A percentile compares a stretch with the other conserved stretches of the same genome.
These are phyloP conservation scores for Scarus forsteni DNA, from an alignment of 2,797 vertebrate genomes.

Conservation along the genomic window DNA sequence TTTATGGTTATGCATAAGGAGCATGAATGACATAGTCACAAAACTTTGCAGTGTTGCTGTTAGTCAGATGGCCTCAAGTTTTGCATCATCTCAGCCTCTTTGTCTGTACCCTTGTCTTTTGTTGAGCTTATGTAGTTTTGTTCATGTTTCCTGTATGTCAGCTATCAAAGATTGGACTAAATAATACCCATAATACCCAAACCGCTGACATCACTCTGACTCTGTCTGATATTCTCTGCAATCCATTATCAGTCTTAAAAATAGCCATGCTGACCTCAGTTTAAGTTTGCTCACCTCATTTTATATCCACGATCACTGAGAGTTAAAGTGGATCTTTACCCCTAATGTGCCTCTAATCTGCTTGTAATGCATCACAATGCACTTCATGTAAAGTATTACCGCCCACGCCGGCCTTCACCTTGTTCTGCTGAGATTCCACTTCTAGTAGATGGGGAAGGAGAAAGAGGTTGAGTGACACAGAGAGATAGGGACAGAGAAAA, in stretches of 20 bases:
- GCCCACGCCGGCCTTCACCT: constrained; percentile 47
- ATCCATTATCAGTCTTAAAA: background rate
- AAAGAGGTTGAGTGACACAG: constrained; percentile 24
- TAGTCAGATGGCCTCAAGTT: too few species aligned
- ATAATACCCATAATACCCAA: too few species aligned
- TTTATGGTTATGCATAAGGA: too few species aligned
- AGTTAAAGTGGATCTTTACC: constrained; percentile 33
- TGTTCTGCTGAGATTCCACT: constrained; percentile 46
- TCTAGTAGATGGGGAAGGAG: constrained; percentile 25
- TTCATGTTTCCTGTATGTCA: too few species aligned
- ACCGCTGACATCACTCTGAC: too few species aligned
- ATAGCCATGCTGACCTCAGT: background rate
- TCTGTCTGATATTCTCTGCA: too few species aligned
- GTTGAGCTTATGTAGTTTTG: too few species aligned
- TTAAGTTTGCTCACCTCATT: constrained; percentile 5
- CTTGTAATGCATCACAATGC: constrained; percentile 45
- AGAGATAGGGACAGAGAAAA: constrained; percentile 19
- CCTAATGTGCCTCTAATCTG: constrained; percentile 44
- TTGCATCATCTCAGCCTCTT: too few species aligned
- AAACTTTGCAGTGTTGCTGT: too few species aligned
- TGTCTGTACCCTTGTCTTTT: too few species aligned
- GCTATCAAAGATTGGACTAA: too few species aligned
- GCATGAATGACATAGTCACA: too few species aligned
- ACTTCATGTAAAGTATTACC: constrained; percentile 31
- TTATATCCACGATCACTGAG: constrained; percentile 16